Evolutionary conservation across 1,140 invertebrate genomes (phyloP).

Genomic region (Rhopalosiphum padi): DNA sequence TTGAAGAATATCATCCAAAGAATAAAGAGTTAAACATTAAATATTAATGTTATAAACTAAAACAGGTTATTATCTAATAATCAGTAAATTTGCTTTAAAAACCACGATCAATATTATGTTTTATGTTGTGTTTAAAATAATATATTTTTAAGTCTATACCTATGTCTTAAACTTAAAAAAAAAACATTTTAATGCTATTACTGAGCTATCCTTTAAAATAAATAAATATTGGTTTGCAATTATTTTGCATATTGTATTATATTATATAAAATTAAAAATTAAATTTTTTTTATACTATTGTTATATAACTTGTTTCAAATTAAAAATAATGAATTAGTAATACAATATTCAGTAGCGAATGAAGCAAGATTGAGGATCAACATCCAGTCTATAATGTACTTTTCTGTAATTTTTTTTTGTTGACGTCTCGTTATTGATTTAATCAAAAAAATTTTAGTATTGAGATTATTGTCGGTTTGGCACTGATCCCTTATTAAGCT

Average conservation of each 20-base stretch:
- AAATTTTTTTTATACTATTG: neutral
- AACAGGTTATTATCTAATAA: neutral
- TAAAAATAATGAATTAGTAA: neutral
- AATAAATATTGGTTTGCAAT: neutral
- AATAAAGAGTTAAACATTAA: neutral
- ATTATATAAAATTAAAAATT: neutral
- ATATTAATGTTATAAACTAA: neutral
- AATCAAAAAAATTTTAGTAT: neutral
- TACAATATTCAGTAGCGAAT: neutral
- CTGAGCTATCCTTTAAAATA: neutral
- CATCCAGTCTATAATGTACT: neutral
- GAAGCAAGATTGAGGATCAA: neutral
- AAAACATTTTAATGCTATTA: too few relatives aligned
- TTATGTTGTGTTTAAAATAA: neutral
- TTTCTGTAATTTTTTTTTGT: neutral
- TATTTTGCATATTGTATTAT: neutral
- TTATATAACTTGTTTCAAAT: neutral
- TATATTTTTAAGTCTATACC: neutral
- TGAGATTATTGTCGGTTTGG: slow-evolving; percentile 1
- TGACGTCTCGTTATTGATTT: neutral
- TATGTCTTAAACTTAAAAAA: too few relatives aligned
- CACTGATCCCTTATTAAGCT: neutral
- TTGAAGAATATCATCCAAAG: neutral
- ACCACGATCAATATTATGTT: neutral
- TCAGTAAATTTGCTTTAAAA: neutral